Evolutionary conservation across 2,888 invertebrate genomes (phyloP).

Genomic region (Leucophora obtusa): DNA sequence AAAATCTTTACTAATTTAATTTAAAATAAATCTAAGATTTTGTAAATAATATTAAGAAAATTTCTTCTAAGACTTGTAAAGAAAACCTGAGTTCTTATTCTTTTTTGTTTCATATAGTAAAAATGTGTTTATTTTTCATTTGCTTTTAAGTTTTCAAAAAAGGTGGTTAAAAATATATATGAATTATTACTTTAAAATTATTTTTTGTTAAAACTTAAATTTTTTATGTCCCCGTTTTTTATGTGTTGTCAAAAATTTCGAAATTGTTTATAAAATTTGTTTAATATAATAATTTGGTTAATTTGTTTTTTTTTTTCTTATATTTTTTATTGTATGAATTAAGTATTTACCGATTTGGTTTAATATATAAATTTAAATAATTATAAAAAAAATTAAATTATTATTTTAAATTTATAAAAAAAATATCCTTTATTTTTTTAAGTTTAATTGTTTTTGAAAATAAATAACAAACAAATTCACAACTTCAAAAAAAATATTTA

Average conservation of each 20-base stretch:
- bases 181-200: not conserved
- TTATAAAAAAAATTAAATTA: not conserved
- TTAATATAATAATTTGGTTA: too few species aligned
- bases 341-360: not conserved
- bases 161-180: conserved; percentile 6
- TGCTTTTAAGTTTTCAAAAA: not conserved
- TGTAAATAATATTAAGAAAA: not conserved
- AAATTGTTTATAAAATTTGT: not conserved
- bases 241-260: not conserved
- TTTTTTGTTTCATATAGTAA: not conserved
- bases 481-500: too few species aligned
- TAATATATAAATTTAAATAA: not conserved
- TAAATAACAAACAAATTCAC: not conserved
- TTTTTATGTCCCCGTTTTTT: not conserved
- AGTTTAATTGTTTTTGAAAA: conserved; percentile 6
- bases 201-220: not conserved
- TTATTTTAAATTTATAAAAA: not conserved
- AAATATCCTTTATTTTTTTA: not conserved
- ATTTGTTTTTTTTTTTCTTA: not conserved
- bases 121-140: not conserved
- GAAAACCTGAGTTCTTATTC: not conserved
- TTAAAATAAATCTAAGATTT: not conserved
- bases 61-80: not conserved
- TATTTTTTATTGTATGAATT: conserved; percentile 1
- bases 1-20: conserved; percentile 1